These are phyloP conservation scores for Pagetopsis macropterus DNA, from an alignment of 2,797 vertebrate genomes.

Conservation along the genomic window DNA sequence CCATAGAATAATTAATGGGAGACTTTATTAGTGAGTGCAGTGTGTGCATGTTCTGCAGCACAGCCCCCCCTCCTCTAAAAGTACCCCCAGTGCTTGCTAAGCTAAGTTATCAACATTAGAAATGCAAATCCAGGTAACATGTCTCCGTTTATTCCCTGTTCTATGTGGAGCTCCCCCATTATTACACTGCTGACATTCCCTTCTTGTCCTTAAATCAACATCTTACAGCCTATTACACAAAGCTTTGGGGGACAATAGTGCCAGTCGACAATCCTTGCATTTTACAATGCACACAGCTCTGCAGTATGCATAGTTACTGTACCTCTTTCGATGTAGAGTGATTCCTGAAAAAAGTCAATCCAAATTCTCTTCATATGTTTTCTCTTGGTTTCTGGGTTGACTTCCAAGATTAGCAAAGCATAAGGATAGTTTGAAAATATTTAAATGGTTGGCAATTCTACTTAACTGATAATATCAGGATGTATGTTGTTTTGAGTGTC, in stretches of 20 bases:
- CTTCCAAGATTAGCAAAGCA: conserved; percentile 28
- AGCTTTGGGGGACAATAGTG: conserved; percentile 69
- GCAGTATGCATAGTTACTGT: conserved; percentile 14
- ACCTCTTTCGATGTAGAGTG: neutral
- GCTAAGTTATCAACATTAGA: conserved; percentile 62
- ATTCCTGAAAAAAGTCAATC: conserved; percentile 18
- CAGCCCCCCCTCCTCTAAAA: neutral
- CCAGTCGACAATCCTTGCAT: conserved; percentile 40
- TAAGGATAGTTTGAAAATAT: conserved; percentile 10
- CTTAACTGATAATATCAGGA: neutral
- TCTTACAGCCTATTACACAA: conserved; percentile 74
- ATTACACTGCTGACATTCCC: conserved; percentile 63
- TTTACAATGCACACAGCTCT: conserved; percentile 43
- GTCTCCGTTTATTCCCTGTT: conserved; percentile 65
- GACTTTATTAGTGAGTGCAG: conserved; percentile 29
- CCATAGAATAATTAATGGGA: conserved; percentile 32
- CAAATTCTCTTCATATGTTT: conserved; percentile 15
- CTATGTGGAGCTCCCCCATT: conserved; percentile 47
- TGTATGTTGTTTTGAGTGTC: conserved; percentile 45
- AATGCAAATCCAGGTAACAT: conserved; percentile 78
- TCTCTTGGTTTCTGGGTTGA: conserved; percentile 51
- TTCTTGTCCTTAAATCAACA: conserved; percentile 74
- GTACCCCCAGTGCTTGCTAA: conserved; percentile 37
- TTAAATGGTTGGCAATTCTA: conserved; percentile 55
- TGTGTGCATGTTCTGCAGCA: conserved; percentile 37